Evolutionary conservation across 2,797 vertebrate genomes (phyloP), one percentile per base, ranked within the genome.

Genomic region (Eutrigla gurnardus): DNA sequence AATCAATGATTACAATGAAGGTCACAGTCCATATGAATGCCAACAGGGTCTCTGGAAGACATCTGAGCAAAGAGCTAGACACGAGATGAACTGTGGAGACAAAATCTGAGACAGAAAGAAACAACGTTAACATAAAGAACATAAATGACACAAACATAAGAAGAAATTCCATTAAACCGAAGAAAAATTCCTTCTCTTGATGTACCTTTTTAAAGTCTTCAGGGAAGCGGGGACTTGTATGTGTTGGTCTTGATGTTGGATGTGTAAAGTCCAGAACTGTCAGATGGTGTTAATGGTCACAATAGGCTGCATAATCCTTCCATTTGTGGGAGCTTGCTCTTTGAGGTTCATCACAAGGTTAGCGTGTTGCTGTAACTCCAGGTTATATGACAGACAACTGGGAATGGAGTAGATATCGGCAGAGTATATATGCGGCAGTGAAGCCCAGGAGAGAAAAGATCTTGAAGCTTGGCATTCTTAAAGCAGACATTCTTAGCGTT

Each of bases 391-490:
- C 33, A 37, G 35, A 54, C 42, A 15, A 18, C 14, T 63, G 36
- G 71, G 57, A 73, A 79, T 64, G 65, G 59, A 60, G 77, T 5
- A 64, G 67, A 62, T 65, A 55, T 1, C 82, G 80, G 76, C 8
- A 62, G 66, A 73, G 70, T 72, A 36, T 84, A 72, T 45, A 39
- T 64, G 65, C 47, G 74, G 77, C 80, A 89, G 87, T 85, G 83
- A 32, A 63, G 81, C 78, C 85, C 77, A 80, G 81, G 57, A 76
- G 70, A 83, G 82, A 79, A 86, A 89, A 88, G 81, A 91, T 90
- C 86, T 91, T 83, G 72, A 86, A 87, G 85, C 87, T 89, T 92
- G 80, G 75, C 82, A 39, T 93, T 90, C 53, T 78, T 88, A 65
- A 75, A 88, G 78, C 74, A 77, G 69, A 86, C 63, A 65, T n/a